Evolutionary conservation across 2,113 vertebrate genomes (phyloP).

Genomic region (Perca flavescens): DNA sequence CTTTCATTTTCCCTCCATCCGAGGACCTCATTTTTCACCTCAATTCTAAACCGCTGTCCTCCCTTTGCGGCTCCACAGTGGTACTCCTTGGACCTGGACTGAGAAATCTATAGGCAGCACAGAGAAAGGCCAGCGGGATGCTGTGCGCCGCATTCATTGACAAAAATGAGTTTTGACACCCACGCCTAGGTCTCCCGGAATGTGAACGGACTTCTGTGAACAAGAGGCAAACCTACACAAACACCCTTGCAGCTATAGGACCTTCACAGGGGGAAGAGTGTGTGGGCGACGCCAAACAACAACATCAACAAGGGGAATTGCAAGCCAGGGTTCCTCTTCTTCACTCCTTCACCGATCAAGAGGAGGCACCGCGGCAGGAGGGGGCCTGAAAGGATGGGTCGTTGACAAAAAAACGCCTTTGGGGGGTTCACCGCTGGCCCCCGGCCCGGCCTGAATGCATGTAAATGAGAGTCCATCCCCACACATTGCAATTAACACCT

Average conservation of each 20-base stretch:
- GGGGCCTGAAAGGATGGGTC: slow-evolving; percentile 73
- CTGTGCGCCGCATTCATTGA: slow-evolving; percentile 71
- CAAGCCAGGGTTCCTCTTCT: slow-evolving; percentile 64
- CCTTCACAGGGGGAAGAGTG: slow-evolving; percentile 68
- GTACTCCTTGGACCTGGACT: slow-evolving; percentile 55
- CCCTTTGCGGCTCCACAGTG: slow-evolving; percentile 54
- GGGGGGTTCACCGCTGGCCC: slow-evolving; percentile 58
- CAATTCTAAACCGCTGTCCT: slow-evolving; percentile 63
- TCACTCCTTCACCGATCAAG: slow-evolving; percentile 64
- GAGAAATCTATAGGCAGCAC: slow-evolving; percentile 70
- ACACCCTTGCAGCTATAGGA: slow-evolving; percentile 73
- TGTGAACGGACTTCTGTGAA: slow-evolving; percentile 84
- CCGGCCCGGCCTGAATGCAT: slow-evolving; percentile 67
- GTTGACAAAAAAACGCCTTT: slow-evolving; percentile 67
- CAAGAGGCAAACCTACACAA: slow-evolving; percentile 83
- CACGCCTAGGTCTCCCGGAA: slow-evolving; percentile 84
- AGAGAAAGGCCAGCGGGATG: slow-evolving; percentile 74
- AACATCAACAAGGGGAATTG: slow-evolving; percentile 75
- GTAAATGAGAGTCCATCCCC: slow-evolving; percentile 68
- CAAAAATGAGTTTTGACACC: slow-evolving; percentile 76
- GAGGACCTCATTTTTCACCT: slow-evolving; percentile 78
- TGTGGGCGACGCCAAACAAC: slow-evolving; percentile 79
- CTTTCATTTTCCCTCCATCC: slow-evolving; percentile 53
- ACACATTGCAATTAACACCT: slow-evolving; percentile 82
- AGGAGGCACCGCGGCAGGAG: slow-evolving; percentile 56